Base-by-base conservation (phyloP, 1,140 invertebrate species). In the Psilanteris sp. region DNA sequence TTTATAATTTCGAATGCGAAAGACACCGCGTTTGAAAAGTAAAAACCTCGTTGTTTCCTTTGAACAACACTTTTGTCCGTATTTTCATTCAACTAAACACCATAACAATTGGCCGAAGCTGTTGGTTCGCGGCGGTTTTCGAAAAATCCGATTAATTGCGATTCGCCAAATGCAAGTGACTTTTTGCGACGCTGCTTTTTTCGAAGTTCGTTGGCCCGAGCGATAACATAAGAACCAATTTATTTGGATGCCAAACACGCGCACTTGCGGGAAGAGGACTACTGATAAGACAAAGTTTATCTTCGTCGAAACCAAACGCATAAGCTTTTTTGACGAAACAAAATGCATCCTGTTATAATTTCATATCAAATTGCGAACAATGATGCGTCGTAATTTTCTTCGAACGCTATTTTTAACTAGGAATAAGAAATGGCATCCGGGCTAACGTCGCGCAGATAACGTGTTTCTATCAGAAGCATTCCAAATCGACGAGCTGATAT, bases 271-370 rank as follows among this genome's bases (percentile, higher is more conserved):
- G 50, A 76, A 70, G 64, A 55, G 59, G 59, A 70, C 57, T 66
- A 66, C 64, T 70, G 73, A 70, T 76, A 76, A 76, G 73, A 70
- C 73, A 66, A 70, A 59, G 64, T 76, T 76, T 76, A 76, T 76
- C 73, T 76, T 70, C 43, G 39, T 39, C 66, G 64, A 70, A 64
- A 70, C 57, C 31, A 32, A 66, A 68, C 8, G 72, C 57, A 64
- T 68, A 68, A 67, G 62, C 57, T 75, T 62, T 64, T 73, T 68
- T 62, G 55, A 50, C 55, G 41, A 67, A 59, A 55, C 44, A 20
- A 59, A 74, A 52, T 66, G 59, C 55, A 74, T 67, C 71, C 71
- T 54, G 61, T 46, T 61, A 44, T 46, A 74, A 74, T 66, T 66
- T 54, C 32, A 73, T 73, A 73, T 64, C 48, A 15, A 26, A 26